Base-by-base conservation (phyloP, 2,888 invertebrate species). In the Phania funesta region DNA sequence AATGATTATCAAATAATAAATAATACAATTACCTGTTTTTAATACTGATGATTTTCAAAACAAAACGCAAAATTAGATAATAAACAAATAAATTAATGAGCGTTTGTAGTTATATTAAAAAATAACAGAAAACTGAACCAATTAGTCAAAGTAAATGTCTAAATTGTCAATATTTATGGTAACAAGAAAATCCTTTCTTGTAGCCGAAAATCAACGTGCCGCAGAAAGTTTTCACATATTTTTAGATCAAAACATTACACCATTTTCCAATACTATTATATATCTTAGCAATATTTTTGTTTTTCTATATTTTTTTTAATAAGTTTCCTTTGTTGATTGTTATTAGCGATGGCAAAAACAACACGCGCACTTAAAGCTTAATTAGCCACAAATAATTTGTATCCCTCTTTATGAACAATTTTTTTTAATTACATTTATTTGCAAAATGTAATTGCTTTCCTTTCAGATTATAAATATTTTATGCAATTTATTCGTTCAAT, bases 11-110 rank as follows among this genome's bases (percentile, higher is more conserved):
- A 26, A 26, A 26, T 26, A 5, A 26, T 5, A 26, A 26, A 26
- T 5, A 41, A 18, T 13, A 29, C 50, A 50, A 60, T 71, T 71
- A 71, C 71, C 71, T 71, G 46, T 26, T 50, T 18, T 58, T 48
- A 70, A 58, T 70, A 70, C 56, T 58, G 24, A 58, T 22, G 58
- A 58, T 22, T 18, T 32, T 32, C 13, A 41, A 58, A 50, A 6
- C 3, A 38, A 35, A 58, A 38, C 24, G n/a, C 13, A 48, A 71
- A 71, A 48, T 48, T 13, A 26, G 26, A 6, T 26, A 26, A n/a
- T n/a, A n/a, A n/a, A n/a, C n/a, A n/a, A n/a, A n/a, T n/a, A n/a
- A n/a, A n/a, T n/a, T n/a, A n/a, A 26, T 26, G 26, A 6, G 6
- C 26, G 26, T 26, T n/a, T n/a, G n/a, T n/a, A n/a, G n/a, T n/a